These are phyloP conservation scores for Busseola fusca DNA, from an alignment of 2,888 invertebrate genomes.

Conservation along the genomic window DNA sequence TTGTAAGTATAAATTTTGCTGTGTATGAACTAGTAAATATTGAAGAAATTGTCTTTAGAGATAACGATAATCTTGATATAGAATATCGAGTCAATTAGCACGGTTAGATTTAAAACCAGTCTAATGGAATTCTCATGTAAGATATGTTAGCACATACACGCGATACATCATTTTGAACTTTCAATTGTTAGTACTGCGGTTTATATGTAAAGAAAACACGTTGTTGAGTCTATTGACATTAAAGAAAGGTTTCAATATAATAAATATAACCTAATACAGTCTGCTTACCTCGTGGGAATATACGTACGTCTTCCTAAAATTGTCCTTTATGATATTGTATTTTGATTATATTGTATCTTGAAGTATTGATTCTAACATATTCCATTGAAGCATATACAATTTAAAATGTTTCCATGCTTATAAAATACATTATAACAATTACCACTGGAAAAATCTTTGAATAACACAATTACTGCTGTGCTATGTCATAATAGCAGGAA, in stretches of 20 bases:
- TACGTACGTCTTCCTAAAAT: neutral
- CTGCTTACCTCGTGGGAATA: neutral
- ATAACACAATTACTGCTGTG: neutral
- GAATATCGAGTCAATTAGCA: neutral
- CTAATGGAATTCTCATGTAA: neutral
- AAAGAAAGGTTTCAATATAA: neutral
- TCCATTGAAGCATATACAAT: neutral
- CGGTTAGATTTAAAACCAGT: neutral
- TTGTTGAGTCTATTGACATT: neutral
- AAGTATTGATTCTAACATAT: neutral
- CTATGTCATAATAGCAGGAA: constrained; percentile 3
- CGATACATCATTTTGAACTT: neutral
- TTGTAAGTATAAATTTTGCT: constrained; percentile 84
- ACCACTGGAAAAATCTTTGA: neutral
- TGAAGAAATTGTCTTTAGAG: neutral
- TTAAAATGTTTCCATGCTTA: neutral
- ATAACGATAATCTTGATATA: neutral
- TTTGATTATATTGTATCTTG: no score
- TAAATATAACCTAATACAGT: neutral
- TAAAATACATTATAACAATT: neutral
- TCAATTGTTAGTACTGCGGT: neutral
- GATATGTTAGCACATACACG: neutral
- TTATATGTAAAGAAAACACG: neutral
- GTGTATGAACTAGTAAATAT: neutral
- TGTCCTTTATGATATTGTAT: neutral